Conservation (phyloP, 2,113 vertebrate species). For the Antechinus stuartii region DNA sequence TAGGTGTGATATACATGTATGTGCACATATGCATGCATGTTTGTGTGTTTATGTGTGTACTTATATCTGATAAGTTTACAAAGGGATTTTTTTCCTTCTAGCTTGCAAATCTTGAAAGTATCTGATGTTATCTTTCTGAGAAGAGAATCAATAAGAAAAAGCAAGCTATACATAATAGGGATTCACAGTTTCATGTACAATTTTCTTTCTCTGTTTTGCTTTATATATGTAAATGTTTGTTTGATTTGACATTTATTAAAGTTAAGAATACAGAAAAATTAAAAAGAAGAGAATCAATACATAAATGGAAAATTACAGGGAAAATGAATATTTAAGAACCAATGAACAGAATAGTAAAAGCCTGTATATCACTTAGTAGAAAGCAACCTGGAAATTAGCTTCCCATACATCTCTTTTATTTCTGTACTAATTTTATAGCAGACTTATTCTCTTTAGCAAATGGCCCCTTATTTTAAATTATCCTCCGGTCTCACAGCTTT, state of each 20-base stretch:
- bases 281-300: constrained; percentile 54
- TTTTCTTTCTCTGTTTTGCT: background rate
- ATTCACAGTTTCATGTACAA: background rate
- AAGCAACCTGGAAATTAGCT: constrained; percentile 13
- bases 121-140: constrained; percentile 10
- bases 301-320: constrained; percentile 73
- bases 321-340: constrained; percentile 65
- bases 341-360: constrained; percentile 40
- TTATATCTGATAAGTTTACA: background rate
- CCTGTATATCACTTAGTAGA: constrained; percentile 28
- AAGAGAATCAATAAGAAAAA: constrained; percentile 68
- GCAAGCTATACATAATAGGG: background rate
- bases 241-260: background rate
- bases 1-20: no score
- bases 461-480: constrained; percentile 45
- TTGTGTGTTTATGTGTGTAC: background rate
- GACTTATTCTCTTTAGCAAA: background rate
- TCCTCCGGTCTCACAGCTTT: background rate
- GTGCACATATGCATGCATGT: background rate
- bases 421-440: constrained; percentile 16
- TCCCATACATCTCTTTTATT: constrained; percentile 43
- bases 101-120: constrained; percentile 39
- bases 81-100: background rate
- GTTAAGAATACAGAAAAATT: background rate
- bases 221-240: background rate